phyloP scores from a whole-genome alignment of 2,797 vertebrate species.

The Myotis vivesi region DNA sequence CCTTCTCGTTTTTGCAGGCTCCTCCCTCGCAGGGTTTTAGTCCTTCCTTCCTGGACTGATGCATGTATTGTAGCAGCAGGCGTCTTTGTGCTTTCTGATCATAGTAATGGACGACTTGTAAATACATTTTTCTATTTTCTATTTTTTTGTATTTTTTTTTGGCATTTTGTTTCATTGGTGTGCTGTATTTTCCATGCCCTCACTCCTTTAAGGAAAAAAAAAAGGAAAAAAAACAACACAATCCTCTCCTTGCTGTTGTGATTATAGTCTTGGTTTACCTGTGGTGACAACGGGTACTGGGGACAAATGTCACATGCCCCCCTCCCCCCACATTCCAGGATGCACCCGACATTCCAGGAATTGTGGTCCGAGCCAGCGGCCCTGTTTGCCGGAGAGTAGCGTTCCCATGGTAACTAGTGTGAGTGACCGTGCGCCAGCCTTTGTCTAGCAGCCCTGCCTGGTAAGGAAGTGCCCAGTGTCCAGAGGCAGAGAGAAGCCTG shows the following conservation, averaged over 20 bases:
- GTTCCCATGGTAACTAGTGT: fast-evolving
- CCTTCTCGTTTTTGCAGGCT: slow-evolving; percentile 50
- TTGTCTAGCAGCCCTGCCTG: background rate
- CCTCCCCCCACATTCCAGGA: too few relatives aligned
- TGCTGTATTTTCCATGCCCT: slow-evolving; percentile 87
- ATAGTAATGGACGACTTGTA: slow-evolving; percentile 89
- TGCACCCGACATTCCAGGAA: background rate
- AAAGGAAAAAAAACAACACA: slow-evolving; percentile 58
- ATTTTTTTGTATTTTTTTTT: slow-evolving; percentile 86
- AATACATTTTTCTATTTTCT: slow-evolving; percentile 91
- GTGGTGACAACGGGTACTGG: slow-evolving; percentile 73
- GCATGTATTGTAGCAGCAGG: slow-evolving; percentile 88
- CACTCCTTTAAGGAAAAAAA: slow-evolving; percentile 74
- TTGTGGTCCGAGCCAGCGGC: background rate
- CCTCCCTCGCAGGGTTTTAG: slow-evolving; percentile 80
- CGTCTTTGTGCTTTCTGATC: slow-evolving; percentile 87
- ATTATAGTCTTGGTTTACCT: slow-evolving; percentile 79
- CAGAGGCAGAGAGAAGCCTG: background rate
- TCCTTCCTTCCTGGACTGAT: slow-evolving; percentile 81
- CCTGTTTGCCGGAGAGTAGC: background rate
- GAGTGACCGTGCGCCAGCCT: background rate
- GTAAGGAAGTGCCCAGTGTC: fast-evolving
- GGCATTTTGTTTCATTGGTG: slow-evolving; percentile 87
- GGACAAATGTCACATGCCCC: background rate
- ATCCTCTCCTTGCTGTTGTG: slow-evolving; percentile 82